Conservation (phyloP, 2,113 vertebrate species). For the Passerina amoena region DNA sequence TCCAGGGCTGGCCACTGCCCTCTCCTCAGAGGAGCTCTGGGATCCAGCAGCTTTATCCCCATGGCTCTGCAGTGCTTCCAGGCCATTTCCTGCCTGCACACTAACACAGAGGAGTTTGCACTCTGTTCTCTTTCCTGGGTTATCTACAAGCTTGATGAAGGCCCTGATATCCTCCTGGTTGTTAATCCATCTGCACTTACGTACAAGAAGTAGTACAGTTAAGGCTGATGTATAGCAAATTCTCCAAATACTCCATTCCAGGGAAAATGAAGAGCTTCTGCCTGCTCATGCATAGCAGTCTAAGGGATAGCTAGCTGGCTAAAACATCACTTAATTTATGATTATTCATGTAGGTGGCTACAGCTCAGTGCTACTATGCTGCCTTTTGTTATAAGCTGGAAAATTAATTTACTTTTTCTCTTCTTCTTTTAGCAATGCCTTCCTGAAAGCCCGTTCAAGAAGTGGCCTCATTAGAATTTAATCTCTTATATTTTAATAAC, state of each 20-base stretch:
- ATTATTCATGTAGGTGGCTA: not conserved
- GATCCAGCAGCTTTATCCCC: not conserved
- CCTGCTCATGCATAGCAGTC: not conserved
- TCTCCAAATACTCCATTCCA: not conserved
- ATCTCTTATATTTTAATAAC: constrained; percentile 12
- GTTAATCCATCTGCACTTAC: not conserved
- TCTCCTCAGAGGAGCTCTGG: fast-evolving
- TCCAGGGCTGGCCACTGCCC: not conserved
- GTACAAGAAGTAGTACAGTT: not conserved
- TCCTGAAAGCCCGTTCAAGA: not conserved
- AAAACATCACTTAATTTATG: not conserved
- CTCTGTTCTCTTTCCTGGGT: not conserved
- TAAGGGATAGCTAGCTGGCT: not conserved
- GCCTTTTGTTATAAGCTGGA: not conserved
- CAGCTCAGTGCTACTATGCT: not conserved
- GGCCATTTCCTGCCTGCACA: not conserved
- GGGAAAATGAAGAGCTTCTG: not conserved
- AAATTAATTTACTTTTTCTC: not conserved
- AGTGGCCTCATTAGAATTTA: not conserved
- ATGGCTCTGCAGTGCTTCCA: not conserved
- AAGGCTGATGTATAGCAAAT: not conserved
- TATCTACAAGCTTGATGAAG: not conserved
- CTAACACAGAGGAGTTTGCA: not conserved
- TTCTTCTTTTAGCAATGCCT: not conserved
- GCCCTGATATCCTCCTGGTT: not conserved